Evolutionary conservation across 2,113 vertebrate species (phyloP).

Genomic region (Gymnocephalus cernua): DNA sequence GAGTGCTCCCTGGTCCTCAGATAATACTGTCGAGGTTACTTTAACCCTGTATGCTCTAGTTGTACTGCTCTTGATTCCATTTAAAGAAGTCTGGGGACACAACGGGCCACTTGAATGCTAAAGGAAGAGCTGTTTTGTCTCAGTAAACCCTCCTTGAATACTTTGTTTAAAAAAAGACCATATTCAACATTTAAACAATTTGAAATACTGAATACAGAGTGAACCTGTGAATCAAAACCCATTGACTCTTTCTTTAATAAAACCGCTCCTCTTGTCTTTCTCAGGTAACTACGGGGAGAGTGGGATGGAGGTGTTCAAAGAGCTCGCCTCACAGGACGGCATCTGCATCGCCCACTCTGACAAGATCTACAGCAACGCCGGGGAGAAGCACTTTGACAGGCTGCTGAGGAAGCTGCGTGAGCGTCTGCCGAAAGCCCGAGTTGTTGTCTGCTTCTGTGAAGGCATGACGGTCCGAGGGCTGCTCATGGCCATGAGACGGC

Average conservation of each 20-base stretch:
- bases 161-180: neutral
- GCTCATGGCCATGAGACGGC: slow-evolving; percentile 95
- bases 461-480: slow-evolving; percentile 98
- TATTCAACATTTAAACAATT: neutral
- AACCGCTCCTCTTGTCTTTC: slow-evolving; percentile 19
- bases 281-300: slow-evolving; percentile 98
- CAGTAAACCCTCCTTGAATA: neutral
- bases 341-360: slow-evolving; percentile 97
- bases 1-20: neutral
- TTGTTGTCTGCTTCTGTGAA: slow-evolving; percentile 98
- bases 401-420: slow-evolving; percentile 94
- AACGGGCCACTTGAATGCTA: slow-evolving; percentile 5
- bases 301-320: slow-evolving; percentile 98
- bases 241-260: slow-evolving; percentile 2
- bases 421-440: slow-evolving; percentile 93
- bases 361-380: slow-evolving; percentile 99
- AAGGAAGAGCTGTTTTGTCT: neutral
- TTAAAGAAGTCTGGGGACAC: slow-evolving; percentile 37
- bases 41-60: slow-evolving; percentile 23
- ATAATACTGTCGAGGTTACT: slow-evolving; percentile 34
- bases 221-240: neutral
- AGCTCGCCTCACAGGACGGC: slow-evolving; percentile 94
- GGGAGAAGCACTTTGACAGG: slow-evolving; percentile 96
- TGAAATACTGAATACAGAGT: neutral
- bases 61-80: slow-evolving; percentile 39